Percentiles rank a stretch among this genome's conserved stretches.
phyloP scores from a whole-genome alignment of 1,140 invertebrate genomes.

The Chlorops oryzae region DNA sequence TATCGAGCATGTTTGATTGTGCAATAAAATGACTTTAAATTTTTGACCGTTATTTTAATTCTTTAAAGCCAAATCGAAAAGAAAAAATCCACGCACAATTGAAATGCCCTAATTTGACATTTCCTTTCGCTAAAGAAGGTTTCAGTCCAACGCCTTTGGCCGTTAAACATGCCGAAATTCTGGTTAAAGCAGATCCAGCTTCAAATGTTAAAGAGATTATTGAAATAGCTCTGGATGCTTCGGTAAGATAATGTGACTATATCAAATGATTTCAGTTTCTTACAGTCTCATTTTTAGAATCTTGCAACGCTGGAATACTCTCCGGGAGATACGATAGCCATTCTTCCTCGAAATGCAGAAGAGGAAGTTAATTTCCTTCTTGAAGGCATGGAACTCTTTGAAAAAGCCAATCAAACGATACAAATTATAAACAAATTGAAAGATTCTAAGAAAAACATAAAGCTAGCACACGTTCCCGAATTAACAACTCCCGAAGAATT shows the following conservation, averaged over 20 bases:
- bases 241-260: neutral
- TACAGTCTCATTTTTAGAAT: constrained; percentile 1
- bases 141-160: constrained; percentile 13
- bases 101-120: constrained; percentile 23
- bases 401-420: constrained; percentile 22
- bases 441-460: constrained; percentile 29
- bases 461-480: constrained; percentile 43
- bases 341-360: constrained; percentile 26
- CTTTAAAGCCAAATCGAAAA: no score
- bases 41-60: no score
- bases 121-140: constrained; percentile 32
- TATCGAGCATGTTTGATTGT: no score
- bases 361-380: constrained; percentile 20
- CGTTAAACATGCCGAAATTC: constrained; percentile 16
- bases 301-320: constrained; percentile 9
- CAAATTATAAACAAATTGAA: constrained; percentile 15
- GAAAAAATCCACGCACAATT: constrained; percentile 19
- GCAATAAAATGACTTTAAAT: no score
- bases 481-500: constrained; percentile 33
- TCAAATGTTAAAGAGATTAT: constrained; percentile 28
- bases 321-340: constrained; percentile 37
- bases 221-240: constrained; percentile 23
- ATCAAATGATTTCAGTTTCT: no score
- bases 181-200: constrained; percentile 19
- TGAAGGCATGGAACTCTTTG: constrained; percentile 16